Base-by-base conservation (phyloP, 2,113 vertebrate species). In the Lamprologus tigripictilis region DNA sequence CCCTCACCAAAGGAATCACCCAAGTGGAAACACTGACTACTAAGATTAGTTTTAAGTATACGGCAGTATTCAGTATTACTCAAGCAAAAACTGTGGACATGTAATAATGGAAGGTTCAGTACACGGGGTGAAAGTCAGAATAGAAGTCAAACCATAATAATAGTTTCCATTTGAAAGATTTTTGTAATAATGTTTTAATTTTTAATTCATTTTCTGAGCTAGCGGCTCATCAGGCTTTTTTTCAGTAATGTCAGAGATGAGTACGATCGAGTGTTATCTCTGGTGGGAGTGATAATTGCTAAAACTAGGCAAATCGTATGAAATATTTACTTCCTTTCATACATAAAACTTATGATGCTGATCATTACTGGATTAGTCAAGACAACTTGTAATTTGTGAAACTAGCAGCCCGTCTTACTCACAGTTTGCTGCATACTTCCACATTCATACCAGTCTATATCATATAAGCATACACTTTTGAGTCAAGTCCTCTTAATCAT, bases 261-360 rank as follows among this genome's bases (percentile, higher is more conserved):
- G 71, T 31, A 0, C 9, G 0, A 76, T 26, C 17, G 0, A 78
- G 73, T 78, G 0, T 4, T 4, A 4, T 51, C 26, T 2, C 73
- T 78, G 73, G 10, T 51, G 73, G 4, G 42, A 31, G 16, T 33
- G 16, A 28, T 21, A 40, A 68, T 12, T 78, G 45, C 73, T 31
- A 78, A 78, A 78, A 33, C 10, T 31, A 51, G 73, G 7, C 1
- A 78, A 78, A 51, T 31, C 2, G 7, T 78, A 49, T n/a, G 26
- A 78, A 78, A n/a, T 19, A 28, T 19, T 76, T 23, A 45, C 42
- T 78, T 78, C 23, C 17, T 1, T 28, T 78, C 23, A 31, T 31
- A 49, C 26, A n/a, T 5, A 78, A 47, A 78, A 19, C 71, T 26
- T 45, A 26, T 26, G 4, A 73, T 10, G 21, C 21, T 45, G 21